Evolutionary conservation across 2,888 invertebrate species (phyloP).

Genomic region (Notodonta dromedarius): DNA sequence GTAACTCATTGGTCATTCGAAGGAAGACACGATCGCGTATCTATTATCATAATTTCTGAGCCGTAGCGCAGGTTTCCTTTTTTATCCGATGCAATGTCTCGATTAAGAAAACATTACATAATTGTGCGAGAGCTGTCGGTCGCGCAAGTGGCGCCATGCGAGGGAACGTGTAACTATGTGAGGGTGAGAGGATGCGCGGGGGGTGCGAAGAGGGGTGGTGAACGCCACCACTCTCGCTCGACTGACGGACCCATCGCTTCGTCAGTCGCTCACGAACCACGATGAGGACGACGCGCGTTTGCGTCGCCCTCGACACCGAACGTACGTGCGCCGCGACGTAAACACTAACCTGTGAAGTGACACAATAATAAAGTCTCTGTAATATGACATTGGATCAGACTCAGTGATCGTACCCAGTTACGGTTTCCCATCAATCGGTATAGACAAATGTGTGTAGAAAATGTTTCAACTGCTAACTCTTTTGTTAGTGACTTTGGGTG

Average conservation of each 20-base stretch:
- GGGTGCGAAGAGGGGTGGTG: conserved; percentile 65
- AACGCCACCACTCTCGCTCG: conserved; percentile 70
- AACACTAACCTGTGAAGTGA: conserved; percentile 74
- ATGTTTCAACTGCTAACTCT: conserved; percentile 81
- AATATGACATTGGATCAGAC: conserved; percentile 47
- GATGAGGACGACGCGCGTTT: conserved; percentile 72
- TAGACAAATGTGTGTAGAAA: conserved; percentile 78
- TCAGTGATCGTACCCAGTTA: conserved; percentile 55
- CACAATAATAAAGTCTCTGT: conserved; percentile 53
- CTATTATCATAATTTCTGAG: conserved; percentile 53
- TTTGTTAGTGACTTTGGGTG: conserved; percentile 81
- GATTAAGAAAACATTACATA: conserved; percentile 83
- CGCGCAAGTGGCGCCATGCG: conserved; percentile 81
- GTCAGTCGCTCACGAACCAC: conserved; percentile 75
- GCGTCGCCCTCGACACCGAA: conserved; percentile 61
- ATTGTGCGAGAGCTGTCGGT: conserved; percentile 74
- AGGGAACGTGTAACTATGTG: conserved; percentile 77
- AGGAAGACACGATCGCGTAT: conserved; percentile 39
- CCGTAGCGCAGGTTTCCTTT: conserved; percentile 52
- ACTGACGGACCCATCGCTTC: conserved; percentile 58
- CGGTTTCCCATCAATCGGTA: conserved; percentile 47
- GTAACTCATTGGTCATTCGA: conserved; percentile 33
- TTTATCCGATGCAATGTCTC: conserved; percentile 69
- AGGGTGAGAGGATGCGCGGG: conserved; percentile 64
- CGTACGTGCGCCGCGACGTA: conserved; percentile 74